Evolutionary conservation across 2,888 invertebrate species (phyloP), one percentile per base, ranked within the genome.

Genomic region (Bimastos eiseni): DNA sequence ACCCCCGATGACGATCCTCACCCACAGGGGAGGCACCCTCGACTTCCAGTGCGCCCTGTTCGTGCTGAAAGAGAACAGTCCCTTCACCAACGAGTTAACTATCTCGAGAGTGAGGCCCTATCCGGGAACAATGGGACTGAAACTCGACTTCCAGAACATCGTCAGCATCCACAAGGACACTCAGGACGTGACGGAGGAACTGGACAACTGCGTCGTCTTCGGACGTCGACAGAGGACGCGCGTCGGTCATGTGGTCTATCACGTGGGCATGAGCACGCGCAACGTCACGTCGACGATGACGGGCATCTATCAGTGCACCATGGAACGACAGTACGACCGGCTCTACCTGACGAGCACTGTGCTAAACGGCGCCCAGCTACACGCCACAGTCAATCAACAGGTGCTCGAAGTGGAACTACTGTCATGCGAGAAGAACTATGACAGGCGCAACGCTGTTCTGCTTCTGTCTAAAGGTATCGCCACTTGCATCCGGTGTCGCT

Each of bases 311-410:
- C 70, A 70, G n/a, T 70, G 70, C 70, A 70, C 11, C n/a, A 70
- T 70, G 70, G 70, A 70, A n/a, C 70, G 70, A 70, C 70, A 70
- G 70, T n/a, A 70, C n/a, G 70, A 70, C 70, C 70, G 70, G 70
- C n/a, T 70, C 17, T 70, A n/a, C 70, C 70, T 70, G 0, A 70
- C 70, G 11, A 70, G 70, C 70, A 70, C 70, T n/a, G n/a, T 70
- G 1, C 70, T 30, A 30, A n/a, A 70, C 70, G 17, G n/a, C 8
- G 70, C n/a, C n/a, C 30, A 15, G 17, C 70, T 0, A 8, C 30
- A 70, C 30, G 11, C 17, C 30, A 70, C 70, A n/a, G 8, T 11
- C 70, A 70, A n/a, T n/a, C 70, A 70, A 70, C 70, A 70, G n/a
- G 70, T 70, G 30, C 70, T 70, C 70, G n/a, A 70, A 11, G 11